Evolutionary conservation across 2,113 vertebrate genomes (phyloP).

Genomic region (Chaetodon auriga): DNA sequence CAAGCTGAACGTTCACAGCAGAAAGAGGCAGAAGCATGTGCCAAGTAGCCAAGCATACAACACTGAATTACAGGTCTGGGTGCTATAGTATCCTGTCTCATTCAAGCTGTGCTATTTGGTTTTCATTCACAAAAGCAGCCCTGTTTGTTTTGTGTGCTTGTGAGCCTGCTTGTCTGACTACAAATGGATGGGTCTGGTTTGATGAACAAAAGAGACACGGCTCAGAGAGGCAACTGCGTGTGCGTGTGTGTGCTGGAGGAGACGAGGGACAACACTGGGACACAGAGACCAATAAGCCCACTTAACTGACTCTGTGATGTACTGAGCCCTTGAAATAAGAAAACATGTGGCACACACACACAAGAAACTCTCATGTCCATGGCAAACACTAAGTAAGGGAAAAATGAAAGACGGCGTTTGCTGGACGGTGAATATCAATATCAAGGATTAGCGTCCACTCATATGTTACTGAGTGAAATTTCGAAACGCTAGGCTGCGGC

Average conservation of each 20-base stretch:
- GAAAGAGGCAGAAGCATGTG: slow-evolving; percentile 1
- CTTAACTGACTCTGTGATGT: slow-evolving; percentile 39
- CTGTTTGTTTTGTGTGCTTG: slow-evolving; percentile 43
- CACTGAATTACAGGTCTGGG: slow-evolving; percentile 13
- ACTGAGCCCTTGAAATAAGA: slow-evolving; percentile 7
- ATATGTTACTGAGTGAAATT: not conserved
- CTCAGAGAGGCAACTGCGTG: slow-evolving; percentile 24
- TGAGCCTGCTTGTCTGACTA: slow-evolving; percentile 41
- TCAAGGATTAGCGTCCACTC: not conserved
- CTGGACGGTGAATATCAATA: not conserved
- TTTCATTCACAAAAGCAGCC: slow-evolving; percentile 59
- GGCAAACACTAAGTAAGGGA: not conserved
- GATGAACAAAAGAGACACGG: slow-evolving; percentile 48
- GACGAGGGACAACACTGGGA: not conserved
- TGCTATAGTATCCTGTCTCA: slow-evolving; percentile 26
- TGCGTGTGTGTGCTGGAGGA: not conserved
- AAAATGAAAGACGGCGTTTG: not conserved
- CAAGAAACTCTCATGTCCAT: not conserved
- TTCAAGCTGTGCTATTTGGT: slow-evolving; percentile 24
- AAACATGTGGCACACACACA: not conserved
- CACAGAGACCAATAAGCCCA: slow-evolving; percentile 24
- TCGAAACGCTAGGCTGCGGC: too few species aligned
- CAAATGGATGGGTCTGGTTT: slow-evolving; percentile 41
- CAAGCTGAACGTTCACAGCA: slow-evolving; percentile 8
- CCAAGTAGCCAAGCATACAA: not conserved